Evolutionary conservation across 1,140 invertebrate genomes (phyloP).

Genomic region (Drosophila asahinai): DNA sequence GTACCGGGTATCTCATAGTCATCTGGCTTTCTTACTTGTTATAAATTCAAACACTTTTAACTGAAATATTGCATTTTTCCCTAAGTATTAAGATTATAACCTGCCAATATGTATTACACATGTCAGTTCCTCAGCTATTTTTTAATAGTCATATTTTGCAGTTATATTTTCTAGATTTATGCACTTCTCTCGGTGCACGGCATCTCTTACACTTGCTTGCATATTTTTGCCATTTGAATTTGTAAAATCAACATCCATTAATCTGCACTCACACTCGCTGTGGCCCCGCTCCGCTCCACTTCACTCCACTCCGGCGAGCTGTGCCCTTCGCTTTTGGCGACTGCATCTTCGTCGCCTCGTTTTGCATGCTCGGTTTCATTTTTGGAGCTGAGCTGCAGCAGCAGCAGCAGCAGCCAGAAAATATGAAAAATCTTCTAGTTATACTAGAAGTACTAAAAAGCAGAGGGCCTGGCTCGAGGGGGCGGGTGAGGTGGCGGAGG

Average conservation of each 20-base stretch:
- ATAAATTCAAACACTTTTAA: too few relatives aligned
- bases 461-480: conserved; percentile 1
- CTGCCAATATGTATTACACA: too few relatives aligned
- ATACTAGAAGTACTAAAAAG: conserved; percentile 55
- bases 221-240: conserved; percentile 84
- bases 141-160: too few relatives aligned
- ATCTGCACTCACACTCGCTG: conserved; percentile 67
- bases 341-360: conserved; percentile 69
- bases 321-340: conserved; percentile 33
- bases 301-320: background rate
- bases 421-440: conserved; percentile 79
- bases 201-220: conserved; percentile 81
- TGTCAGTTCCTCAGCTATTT: too few relatives aligned
- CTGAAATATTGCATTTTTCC: too few relatives aligned
- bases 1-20: too few relatives aligned
- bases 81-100: too few relatives aligned
- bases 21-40: too few relatives aligned
- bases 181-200: conserved; percentile 38
- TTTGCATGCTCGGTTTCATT: conserved; percentile 81
- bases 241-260: conserved; percentile 84
- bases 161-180: background rate
- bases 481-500: background rate
- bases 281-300: conserved; percentile 15
- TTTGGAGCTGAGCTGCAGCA: conserved; percentile 57
- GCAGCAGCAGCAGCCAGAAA: conserved; percentile 68